phyloP scores from a whole-genome alignment of 2,888 invertebrate genomes.

The Sinohyriopsis cumingii region DNA sequence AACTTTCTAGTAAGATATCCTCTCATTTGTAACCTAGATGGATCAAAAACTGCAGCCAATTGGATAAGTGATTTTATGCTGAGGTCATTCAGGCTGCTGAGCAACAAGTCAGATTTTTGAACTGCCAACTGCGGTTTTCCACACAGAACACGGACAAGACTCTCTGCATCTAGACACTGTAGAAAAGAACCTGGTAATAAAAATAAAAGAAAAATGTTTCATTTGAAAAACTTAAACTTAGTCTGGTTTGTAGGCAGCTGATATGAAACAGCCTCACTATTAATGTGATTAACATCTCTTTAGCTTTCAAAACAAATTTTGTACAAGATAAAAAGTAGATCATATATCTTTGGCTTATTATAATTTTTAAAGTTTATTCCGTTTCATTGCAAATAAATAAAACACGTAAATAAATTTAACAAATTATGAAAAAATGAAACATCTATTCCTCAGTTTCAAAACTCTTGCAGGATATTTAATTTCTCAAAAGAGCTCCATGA shows the following conservation, averaged over 20 bases:
- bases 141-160: slow-evolving; percentile 66
- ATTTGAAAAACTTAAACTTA: neutral
- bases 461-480: no score
- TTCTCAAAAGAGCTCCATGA: no score
- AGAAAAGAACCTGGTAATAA: slow-evolving; percentile 56
- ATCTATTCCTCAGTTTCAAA: no score
- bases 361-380: no score
- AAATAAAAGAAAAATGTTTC: neutral
- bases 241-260: neutral
- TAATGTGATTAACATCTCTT: neutral
- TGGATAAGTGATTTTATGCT: slow-evolving; percentile 63
- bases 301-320: no score
- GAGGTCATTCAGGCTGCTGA: slow-evolving; percentile 56
- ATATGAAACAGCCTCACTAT: neutral
- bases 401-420: no score
- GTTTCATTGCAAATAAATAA: no score
- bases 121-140: slow-evolving; percentile 67
- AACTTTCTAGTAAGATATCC: slow-evolving; percentile 44
- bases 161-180: slow-evolving; percentile 64
- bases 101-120: slow-evolving; percentile 61
- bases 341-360: no score
- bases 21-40: slow-evolving; percentile 75
- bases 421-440: no score
- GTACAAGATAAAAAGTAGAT: no score
- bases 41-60: slow-evolving; percentile 77